Base-by-base conservation (phyloP, 2,888 invertebrate species). In the Pammene aurita region DNA sequence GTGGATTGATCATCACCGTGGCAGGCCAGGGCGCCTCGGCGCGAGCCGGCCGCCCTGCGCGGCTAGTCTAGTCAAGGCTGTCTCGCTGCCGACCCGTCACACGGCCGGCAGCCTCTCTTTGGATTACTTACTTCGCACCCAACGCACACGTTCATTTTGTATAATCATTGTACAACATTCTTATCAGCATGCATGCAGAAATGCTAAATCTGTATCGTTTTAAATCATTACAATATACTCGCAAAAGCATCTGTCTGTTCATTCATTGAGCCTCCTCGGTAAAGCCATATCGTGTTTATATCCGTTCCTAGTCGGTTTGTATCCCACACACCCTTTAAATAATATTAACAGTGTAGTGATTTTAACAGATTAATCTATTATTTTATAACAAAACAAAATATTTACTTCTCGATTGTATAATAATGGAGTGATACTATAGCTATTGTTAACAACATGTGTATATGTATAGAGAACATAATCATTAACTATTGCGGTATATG, bases 291-390 rank as follows among this genome's bases (percentile, higher is more conserved):
- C 80, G 77, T 82, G 75, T 77, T 77, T 76, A 79, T 80, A 76
- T 80, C 78, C 82, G 75, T 84, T 85, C 80, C 81, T 80, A 79
- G 77, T 80, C 76, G 74, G 75, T 80, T 81, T 77, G 75, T 79
- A 78, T 85, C 86, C 87, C 88, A 88, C 89, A 79, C 83, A 86
- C 88, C 89, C 86, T 86, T 85, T 84, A 78, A 82, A 82, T 78
- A 74, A 80, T 78, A 80, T 79, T 77, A 84, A 85, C 82, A 85
- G 80, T 85, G 84, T 81, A 84, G 81, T 84, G 82, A 82, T 74
- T 80, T 83, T 71, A 90, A 90, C 89, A 90, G 84, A 89, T 88
- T 90, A 89, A 87, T 87, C 87, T 89, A 89, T 85, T 86, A 88
- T 75, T 81, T 85, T 78, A 88, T 86, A 90, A 90, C 88, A 88